These are phyloP conservation scores for Aplochiton taeniatus DNA, from an alignment of 2,797 vertebrate species.

Conservation along the genomic window DNA sequence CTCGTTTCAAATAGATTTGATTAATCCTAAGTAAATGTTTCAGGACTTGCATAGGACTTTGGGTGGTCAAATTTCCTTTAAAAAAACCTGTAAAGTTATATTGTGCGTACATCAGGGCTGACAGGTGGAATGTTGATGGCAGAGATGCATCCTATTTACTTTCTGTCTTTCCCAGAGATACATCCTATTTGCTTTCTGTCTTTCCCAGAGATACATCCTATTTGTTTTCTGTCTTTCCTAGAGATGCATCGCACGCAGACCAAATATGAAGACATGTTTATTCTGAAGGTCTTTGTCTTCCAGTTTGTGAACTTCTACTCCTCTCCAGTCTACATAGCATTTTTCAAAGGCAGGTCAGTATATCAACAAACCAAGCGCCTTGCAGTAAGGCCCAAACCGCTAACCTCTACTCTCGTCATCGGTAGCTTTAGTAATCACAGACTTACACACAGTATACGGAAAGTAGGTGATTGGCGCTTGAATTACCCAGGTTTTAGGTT, in stretches of 20 bases:
- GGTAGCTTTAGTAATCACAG: not conserved
- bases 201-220: not conserved
- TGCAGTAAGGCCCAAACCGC: not conserved
- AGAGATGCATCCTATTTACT: not conserved
- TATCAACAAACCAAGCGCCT: not conserved
- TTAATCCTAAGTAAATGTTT: no score
- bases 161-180: not conserved
- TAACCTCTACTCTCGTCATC: not conserved
- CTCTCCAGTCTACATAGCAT: slow-evolving; percentile 71
- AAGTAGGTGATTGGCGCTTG: no score
- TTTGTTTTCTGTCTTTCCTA: slow-evolving; percentile 29
- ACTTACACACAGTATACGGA: not conserved
- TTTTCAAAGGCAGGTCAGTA: slow-evolving; percentile 80
- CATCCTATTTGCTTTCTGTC: not conserved
- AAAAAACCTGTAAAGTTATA: no score
- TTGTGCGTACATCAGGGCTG: no score
- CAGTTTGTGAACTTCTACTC: slow-evolving; percentile 84
- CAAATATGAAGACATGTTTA: slow-evolving; percentile 81
- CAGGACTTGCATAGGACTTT: no score
- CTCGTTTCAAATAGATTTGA: no score
- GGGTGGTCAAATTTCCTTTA: no score
- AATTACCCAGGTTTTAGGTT: no score
- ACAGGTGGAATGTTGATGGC: not conserved
- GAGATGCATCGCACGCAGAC: slow-evolving; percentile 85
- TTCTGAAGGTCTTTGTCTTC: slow-evolving; percentile 84